phyloP scores from a whole-genome alignment of 1,140 invertebrate genomes.

The Cecropterus lyciades region DNA sequence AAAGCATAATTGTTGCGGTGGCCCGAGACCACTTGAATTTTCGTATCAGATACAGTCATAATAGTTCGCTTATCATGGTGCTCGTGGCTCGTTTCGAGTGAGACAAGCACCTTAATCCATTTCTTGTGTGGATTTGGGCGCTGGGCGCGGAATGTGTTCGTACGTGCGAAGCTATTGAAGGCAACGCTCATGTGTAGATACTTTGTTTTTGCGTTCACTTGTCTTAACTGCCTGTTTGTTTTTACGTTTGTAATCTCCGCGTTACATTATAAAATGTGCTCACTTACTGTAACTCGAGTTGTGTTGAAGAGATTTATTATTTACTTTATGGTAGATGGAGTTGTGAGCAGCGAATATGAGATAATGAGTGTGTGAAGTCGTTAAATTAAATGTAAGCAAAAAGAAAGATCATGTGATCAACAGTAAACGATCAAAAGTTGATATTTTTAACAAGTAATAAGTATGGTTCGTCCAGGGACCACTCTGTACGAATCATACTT shows the following conservation, averaged over 20 bases:
- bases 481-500: too few relatives aligned
- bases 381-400: too few relatives aligned
- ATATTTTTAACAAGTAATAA: too few relatives aligned
- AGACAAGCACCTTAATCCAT: constrained; percentile 9
- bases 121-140: constrained; percentile 24
- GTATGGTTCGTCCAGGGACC: too few relatives aligned
- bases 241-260: not conserved
- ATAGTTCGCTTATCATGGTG: too few relatives aligned
- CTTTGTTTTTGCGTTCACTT: not conserved
- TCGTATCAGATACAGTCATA: too few relatives aligned
- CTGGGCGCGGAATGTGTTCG: constrained; percentile 11
- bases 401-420: too few relatives aligned
- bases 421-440: too few relatives aligned
- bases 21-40: too few relatives aligned
- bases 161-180: constrained; percentile 19
- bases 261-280: not conserved
- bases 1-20: too few relatives aligned
- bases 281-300: not conserved
- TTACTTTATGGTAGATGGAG: not conserved
- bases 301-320: not conserved
- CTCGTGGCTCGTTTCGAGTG: not conserved
- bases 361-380: too few relatives aligned
- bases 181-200: not conserved
- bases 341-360: not conserved
- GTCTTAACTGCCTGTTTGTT: not conserved